These are phyloP conservation scores for Cecropterus lyciades DNA, from an alignment of 1,140 invertebrate genomes.

Conservation along the genomic window DNA sequence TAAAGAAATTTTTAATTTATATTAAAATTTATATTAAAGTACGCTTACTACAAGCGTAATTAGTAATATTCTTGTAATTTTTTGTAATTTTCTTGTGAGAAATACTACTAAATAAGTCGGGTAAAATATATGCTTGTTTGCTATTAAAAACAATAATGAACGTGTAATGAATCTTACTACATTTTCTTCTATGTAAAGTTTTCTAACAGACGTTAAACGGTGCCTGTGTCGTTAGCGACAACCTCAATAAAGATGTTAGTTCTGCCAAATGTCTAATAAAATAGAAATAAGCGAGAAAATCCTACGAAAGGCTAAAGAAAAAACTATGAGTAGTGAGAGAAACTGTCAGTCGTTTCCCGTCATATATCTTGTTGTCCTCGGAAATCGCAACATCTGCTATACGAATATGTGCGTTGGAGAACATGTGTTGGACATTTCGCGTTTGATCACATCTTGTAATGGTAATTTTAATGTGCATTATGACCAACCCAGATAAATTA, in stretches of 20 bases:
- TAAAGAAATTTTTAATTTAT: no score
- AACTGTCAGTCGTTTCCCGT: conserved; percentile 73
- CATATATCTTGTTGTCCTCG: conserved; percentile 70
- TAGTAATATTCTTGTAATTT: no score
- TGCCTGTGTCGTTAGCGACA: not conserved
- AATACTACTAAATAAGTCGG: no score
- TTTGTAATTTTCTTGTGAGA: no score
- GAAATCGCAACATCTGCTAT: conserved; percentile 78
- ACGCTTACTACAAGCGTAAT: no score
- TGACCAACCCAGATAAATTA: not conserved
- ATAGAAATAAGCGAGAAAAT: not conserved
- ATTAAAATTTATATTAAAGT: no score
- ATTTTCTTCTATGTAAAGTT: no score
- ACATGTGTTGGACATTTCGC: conserved; percentile 45
- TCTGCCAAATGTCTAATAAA: not conserved
- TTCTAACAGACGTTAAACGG: no score
- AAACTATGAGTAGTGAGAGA: conserved; percentile 66
- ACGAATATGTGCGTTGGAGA: conserved; percentile 58
- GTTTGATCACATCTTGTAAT: conserved; percentile 23
- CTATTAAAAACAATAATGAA: no score
- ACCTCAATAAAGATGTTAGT: not conserved
- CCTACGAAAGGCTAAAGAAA: conserved; percentile 44
- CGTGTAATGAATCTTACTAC: no score
- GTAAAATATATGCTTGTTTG: no score
- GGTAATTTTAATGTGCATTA: not conserved